phyloP scores from a whole-genome alignment of 2,888 invertebrate genomes.

The Acanthosepion esculentum region DNA sequence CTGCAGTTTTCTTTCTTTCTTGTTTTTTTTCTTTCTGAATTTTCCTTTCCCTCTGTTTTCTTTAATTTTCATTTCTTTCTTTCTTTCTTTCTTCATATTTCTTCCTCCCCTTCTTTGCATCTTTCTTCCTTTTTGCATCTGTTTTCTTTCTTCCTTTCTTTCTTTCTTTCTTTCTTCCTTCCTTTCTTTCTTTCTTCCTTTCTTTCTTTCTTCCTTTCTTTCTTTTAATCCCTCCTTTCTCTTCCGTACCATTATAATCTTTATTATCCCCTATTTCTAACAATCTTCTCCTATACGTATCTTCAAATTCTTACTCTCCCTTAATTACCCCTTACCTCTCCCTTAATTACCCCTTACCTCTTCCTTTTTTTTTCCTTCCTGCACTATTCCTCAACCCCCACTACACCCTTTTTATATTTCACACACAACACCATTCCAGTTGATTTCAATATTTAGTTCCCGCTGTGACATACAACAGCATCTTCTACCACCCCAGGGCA shows the following conservation, averaged over 20 bases:
- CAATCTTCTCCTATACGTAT: too few species aligned
- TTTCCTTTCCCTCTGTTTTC: too few species aligned
- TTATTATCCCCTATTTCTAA: not conserved
- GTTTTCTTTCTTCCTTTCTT: too few species aligned
- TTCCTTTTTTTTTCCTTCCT: not conserved
- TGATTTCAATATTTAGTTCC: conserved; percentile 14
- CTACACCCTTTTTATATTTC: not conserved
- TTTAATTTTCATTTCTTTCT: too few species aligned
- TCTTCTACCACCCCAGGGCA: not conserved
- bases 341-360: not conserved
- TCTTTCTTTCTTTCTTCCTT: too few species aligned
- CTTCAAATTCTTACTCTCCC: not conserved
- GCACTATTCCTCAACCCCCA: not conserved
- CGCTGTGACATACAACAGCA: not conserved
- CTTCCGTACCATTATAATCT: not conserved
- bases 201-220: not conserved
- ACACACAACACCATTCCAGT: not conserved
- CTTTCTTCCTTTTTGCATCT: not conserved
- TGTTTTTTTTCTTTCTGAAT: not conserved
- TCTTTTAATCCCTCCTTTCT: not conserved
- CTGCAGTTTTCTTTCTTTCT: not conserved
- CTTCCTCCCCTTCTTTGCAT: not conserved
- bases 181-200: too few species aligned
- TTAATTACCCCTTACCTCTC: not conserved
- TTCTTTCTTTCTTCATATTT: not conserved